Base-by-base conservation (phyloP, 2,797 vertebrate species). In the Apogon talboti region DNA sequence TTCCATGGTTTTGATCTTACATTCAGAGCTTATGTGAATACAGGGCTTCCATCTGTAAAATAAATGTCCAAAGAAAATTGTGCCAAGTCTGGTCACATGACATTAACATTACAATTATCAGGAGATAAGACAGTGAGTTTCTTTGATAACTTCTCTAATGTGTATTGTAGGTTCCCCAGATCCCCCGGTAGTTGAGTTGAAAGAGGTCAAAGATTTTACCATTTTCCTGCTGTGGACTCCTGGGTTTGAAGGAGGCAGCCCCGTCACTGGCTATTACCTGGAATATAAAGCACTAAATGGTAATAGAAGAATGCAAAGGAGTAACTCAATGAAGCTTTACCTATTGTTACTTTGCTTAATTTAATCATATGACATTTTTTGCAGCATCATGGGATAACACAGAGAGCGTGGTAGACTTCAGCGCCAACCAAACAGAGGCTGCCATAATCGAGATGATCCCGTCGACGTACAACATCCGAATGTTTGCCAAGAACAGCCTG, bases 401-500 rank as follows among this genome's bases (percentile, higher is more conserved):
- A 38, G 78, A 78, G 52, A 82, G 37, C 0, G 51, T 81, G 18
- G 58, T 87, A 14, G 83, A 84, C 70, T 89, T 87, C 18, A 56
- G 74, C 37, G 41, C 84, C 5, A 56, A 76, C 55, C 66, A 82
- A 81, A 89, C 66, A 6, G 79, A 89, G 15, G 81, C 79, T 59
- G 91, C 87, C 3, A 74, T 92, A 14, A 84, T 91, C 15, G 91
- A 92, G 63, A 86, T 78, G 3, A 83, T 69, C 49, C 87, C 83
- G 12, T 83, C 80, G 2, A 88, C 81, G 1, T 92, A 92, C 83
- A 87, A 87, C 74, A 66, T 92, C 30, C 89, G 91, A 59, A 86
- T 92, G 87, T 91, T 91, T 51, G 86, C 91, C 43, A 75, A 15
- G 73, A 92, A 69, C 75, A 66, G 45, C 11, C 3, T 61, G 66